phyloP scores from a whole-genome alignment of 2,888 invertebrate species.

The Parnassius apollo region DNA sequence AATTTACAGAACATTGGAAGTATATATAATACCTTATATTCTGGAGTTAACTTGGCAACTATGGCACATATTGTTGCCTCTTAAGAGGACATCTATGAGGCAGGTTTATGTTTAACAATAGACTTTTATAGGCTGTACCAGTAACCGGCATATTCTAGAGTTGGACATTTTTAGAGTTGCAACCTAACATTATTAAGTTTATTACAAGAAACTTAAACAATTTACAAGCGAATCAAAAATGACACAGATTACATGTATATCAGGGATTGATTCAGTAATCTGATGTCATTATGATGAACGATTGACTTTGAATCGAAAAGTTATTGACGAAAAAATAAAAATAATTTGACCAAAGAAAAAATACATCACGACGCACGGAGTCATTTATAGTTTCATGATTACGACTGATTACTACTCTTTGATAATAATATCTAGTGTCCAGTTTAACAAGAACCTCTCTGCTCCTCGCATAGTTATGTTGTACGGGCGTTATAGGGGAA shows the following conservation, averaged over 20 bases:
- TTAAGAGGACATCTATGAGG: no score
- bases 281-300: constrained; percentile 73
- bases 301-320: constrained; percentile 71
- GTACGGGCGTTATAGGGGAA: constrained; percentile 35
- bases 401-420: constrained; percentile 71
- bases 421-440: constrained; percentile 58
- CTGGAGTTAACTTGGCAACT: no score
- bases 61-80: no score
- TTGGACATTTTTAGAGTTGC: no score
- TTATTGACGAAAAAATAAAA: constrained; percentile 51
- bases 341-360: constrained; percentile 65
- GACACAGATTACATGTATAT: constrained; percentile 39
- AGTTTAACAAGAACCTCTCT: constrained; percentile 43
- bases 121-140: no score
- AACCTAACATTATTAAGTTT: no score
- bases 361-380: constrained; percentile 57
- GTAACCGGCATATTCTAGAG: no score
- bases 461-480: constrained; percentile 32
- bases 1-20: no score
- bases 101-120: no score
- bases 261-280: constrained; percentile 47
- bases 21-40: no score
- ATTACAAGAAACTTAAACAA: no score
- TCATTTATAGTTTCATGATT: constrained; percentile 67
- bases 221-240: no score